Evolutionary conservation across 2,113 vertebrate genomes (phyloP).

Genomic region (Trematocara variabile): DNA sequence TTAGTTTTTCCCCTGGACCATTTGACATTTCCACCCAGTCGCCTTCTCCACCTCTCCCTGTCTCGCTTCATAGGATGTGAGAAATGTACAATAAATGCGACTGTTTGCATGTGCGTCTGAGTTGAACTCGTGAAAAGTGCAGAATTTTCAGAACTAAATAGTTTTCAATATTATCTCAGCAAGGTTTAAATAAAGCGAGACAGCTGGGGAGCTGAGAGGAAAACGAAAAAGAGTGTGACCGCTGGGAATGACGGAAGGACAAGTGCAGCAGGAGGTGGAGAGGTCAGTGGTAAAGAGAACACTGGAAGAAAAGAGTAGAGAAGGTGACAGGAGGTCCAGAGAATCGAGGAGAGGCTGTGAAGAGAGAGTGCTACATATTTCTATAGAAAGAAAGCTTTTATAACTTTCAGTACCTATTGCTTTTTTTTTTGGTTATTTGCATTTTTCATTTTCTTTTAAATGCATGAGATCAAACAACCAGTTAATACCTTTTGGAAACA

Average conservation of each 20-base stretch:
- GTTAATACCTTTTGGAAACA: neutral
- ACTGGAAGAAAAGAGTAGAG: neutral
- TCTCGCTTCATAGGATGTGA: neutral
- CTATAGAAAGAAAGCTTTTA: neutral
- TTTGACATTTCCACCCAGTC: conserved; percentile 41
- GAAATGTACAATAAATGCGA: neutral
- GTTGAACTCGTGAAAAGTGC: conserved; percentile 3
- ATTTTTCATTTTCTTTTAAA: neutral
- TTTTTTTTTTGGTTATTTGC: neutral
- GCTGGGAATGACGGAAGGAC: neutral
- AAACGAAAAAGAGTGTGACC: neutral
- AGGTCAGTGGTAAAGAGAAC: conserved; percentile 1
- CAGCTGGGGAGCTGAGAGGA: neutral
- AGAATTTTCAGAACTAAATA: neutral
- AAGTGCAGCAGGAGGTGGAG: neutral
- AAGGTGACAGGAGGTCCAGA: neutral
- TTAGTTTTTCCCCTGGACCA: conserved; percentile 43
- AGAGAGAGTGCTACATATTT: neutral
- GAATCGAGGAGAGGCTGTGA: neutral
- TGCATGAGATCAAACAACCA: neutral
- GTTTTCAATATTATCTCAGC: neutral
- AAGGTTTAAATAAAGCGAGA: neutral
- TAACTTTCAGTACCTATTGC: neutral
- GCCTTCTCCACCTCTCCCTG: neutral
- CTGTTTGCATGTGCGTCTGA: neutral